phyloP scores from a whole-genome alignment of 1,140 invertebrate genomes.

The Tetragnatha versicolor region DNA sequence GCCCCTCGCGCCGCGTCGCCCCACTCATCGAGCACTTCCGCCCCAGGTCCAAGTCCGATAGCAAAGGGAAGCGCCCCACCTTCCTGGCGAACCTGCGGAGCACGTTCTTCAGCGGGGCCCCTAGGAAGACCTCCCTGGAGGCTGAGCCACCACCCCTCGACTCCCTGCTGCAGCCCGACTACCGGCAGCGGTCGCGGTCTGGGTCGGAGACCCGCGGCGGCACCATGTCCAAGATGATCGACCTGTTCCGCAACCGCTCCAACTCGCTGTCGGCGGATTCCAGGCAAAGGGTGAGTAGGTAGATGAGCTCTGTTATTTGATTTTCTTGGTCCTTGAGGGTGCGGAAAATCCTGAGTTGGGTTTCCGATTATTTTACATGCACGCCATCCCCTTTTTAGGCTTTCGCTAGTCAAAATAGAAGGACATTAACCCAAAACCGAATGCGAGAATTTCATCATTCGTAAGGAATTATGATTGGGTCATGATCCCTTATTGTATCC shows the following conservation, averaged over 20 bases:
- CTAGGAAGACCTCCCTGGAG: conserved; percentile 19
- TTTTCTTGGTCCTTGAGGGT: no score
- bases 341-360: no score
- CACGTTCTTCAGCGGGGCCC: conserved; percentile 66
- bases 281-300: conserved; percentile 76
- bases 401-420: no score
- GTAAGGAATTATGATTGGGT: no score
- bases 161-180: conserved; percentile 32
- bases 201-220: conserved; percentile 66
- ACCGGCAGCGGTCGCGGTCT: conserved; percentile 67
- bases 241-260: conserved; percentile 83
- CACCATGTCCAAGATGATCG: conserved; percentile 77
- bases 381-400: no score
- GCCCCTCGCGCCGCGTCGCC: conserved; percentile 71
- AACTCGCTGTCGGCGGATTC: conserved; percentile 68
- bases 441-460: no score
- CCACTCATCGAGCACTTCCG: conserved; percentile 85
- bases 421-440: no score
- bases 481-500: no score
- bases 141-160: conserved; percentile 13
- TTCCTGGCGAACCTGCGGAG: conserved; percentile 82
- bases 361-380: no score
- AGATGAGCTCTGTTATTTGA: background rate
- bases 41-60: conserved; percentile 81
- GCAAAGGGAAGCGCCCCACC: conserved; percentile 71